phyloP scores from a whole-genome alignment of 2,888 invertebrate species.

The Exocentrus adspersus region DNA sequence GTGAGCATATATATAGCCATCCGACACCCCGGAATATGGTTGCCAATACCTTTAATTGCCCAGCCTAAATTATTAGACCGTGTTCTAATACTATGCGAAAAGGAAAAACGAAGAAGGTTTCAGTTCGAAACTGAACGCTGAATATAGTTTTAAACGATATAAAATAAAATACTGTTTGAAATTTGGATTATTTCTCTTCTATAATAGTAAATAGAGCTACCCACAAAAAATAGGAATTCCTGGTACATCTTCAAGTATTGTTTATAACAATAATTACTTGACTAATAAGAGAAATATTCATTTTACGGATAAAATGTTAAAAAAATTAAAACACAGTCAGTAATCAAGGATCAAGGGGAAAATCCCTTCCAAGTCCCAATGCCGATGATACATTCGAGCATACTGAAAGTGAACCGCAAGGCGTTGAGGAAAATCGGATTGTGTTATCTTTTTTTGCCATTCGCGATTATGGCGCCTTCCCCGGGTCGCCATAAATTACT shows the following conservation, averaged over 20 bases:
- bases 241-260: too few relatives aligned
- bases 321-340: slow-evolving; percentile 32
- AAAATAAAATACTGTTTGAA: too few relatives aligned
- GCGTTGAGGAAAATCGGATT: slow-evolving; percentile 62
- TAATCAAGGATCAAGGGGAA: slow-evolving; percentile 38
- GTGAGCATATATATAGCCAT: slow-evolving; percentile 57
- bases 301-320: too few relatives aligned
- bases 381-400: slow-evolving; percentile 54
- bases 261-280: too few relatives aligned
- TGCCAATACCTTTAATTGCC: slow-evolving; percentile 50
- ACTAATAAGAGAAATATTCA: too few relatives aligned
- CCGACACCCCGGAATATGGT: slow-evolving; percentile 56
- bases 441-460: slow-evolving; percentile 66
- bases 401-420: slow-evolving; percentile 58
- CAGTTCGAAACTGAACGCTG: too few relatives aligned
- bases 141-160: not conserved
- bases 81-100: slow-evolving; percentile 27
- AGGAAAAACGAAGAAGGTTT: too few relatives aligned
- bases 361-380: slow-evolving; percentile 41
- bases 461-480: slow-evolving; percentile 60
- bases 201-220: too few relatives aligned
- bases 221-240: too few relatives aligned
- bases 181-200: too few relatives aligned
- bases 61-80: slow-evolving; percentile 46
- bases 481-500: slow-evolving; percentile 56